Conservation (phyloP, 2,888 invertebrate species). For the Ethmia dodecea region DNA sequence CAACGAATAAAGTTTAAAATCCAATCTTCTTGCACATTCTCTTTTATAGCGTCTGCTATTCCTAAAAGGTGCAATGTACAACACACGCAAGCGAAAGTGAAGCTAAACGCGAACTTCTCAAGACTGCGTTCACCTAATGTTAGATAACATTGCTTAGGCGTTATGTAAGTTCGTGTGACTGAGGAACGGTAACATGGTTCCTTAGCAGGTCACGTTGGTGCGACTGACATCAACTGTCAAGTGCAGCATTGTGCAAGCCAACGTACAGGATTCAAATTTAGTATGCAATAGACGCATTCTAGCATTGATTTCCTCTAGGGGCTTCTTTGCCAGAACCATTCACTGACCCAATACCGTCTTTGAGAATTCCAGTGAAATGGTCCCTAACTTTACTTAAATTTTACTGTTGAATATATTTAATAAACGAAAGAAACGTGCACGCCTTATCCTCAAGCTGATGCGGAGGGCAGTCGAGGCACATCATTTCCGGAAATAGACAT, state of each 20-base stretch:
- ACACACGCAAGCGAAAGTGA: slow-evolving; percentile 54
- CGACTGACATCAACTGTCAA: slow-evolving; percentile 72
- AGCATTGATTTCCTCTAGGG: slow-evolving; percentile 64
- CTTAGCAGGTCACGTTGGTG: slow-evolving; percentile 69
- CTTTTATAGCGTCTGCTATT: slow-evolving; percentile 32
- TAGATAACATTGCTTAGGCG: slow-evolving; percentile 53
- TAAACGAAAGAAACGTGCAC: too few relatives aligned
- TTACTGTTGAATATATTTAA: too few relatives aligned
- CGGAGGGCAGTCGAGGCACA: too few relatives aligned
- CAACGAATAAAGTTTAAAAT: slow-evolving; percentile 35
- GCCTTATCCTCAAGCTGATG: too few relatives aligned
- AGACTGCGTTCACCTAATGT: slow-evolving; percentile 47
- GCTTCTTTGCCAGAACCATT: slow-evolving; percentile 60
- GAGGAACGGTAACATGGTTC: slow-evolving; percentile 68
- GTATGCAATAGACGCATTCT: slow-evolving; percentile 58
- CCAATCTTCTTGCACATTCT: slow-evolving; percentile 9
- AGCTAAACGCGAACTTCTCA: slow-evolving; percentile 43
- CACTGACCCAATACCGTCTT: slow-evolving; percentile 59
- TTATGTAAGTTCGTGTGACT: slow-evolving; percentile 68
- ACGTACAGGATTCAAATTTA: slow-evolving; percentile 68
- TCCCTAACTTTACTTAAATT: too few relatives aligned
- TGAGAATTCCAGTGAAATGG: slow-evolving; percentile 45
- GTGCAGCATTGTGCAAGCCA: slow-evolving; percentile 65
- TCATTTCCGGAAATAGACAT: too few relatives aligned
- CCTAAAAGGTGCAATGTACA: slow-evolving; percentile 29